Base-by-base conservation (phyloP, 1,140 invertebrate species). In the fruit fly (Drosophila melanogaster) region DNA sequence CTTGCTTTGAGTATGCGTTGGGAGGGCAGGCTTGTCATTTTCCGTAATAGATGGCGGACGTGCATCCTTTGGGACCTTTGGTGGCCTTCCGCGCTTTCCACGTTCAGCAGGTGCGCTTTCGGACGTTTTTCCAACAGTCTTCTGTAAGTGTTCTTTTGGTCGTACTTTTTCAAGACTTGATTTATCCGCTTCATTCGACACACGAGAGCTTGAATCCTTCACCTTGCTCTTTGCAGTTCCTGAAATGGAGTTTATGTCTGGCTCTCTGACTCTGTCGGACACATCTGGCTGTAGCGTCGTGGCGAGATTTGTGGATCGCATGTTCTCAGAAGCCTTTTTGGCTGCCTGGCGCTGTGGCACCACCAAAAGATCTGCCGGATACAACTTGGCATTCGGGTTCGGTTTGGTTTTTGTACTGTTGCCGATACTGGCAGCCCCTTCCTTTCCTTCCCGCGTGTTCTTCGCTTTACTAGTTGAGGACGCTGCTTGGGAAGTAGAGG, bases 311-410 rank as follows among this genome's bases (percentile, higher is more conserved):
- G 94, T 95, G 8, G 93, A 94, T 38, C 95, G 95, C 94, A 97
- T 95, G 85, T 96, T 97, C 92, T 97, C 97, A 3, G 96, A 96
- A 3, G 97, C 97, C 91, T 98, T 97, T 86, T 97, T 98, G 15
- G 97, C 97, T 19, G 97, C 97, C 92, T 97, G 96, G 54, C 97
- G 93, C 91, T 98, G 97, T 1, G 97, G 97, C n/a, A 98, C 97
- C 79, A 98, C 97, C 35, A 97, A 93, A 81, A 97, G 94, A 38
- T 96, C 95, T 19, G 96, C 95, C 61, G 94, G 93, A 75, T 95
- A 95, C 60, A 84, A 26, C 56, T 62, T 77, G 49, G 37, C 43
- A 26, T 46, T 79, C 2, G 71, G 38, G 38, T 64, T 87, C 7
- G 50, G n/a, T 35, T 75, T 79, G 6, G 41, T 33, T 35, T 70